Percentiles rank a stretch among this genome's conserved stretches.
phyloP scores from a whole-genome alignment of 2,888 invertebrate genomes.

The Epinotia ramella region DNA sequence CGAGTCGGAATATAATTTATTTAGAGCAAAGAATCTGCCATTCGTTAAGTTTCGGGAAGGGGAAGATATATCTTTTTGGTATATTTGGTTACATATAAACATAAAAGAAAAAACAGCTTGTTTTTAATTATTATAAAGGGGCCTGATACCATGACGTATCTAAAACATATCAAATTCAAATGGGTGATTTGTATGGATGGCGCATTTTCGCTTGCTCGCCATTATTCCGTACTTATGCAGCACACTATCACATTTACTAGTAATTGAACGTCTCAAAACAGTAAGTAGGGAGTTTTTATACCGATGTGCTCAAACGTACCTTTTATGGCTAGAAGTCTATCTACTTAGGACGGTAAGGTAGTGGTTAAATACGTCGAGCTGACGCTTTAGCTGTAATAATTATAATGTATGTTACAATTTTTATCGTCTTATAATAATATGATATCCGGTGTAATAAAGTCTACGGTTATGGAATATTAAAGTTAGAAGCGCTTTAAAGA shows the following conservation, averaged over 20 bases:
- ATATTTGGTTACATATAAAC: background rate
- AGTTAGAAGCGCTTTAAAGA: constrained; percentile 52
- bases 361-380: constrained; percentile 38
- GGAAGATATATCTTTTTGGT: no score
- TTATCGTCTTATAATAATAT: constrained; percentile 49
- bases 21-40: no score
- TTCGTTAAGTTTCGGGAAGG: no score
- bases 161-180: no score
- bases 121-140: no score
- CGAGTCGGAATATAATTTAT: no score
- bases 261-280: constrained; percentile 33
- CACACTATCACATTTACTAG: constrained; percentile 14
- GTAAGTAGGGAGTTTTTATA: constrained; percentile 27
- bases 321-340: constrained; percentile 38
- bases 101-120: background rate
- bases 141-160: no score
- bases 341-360: constrained; percentile 38
- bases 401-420: constrained; percentile 42
- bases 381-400: constrained; percentile 45
- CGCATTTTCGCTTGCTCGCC: background rate
- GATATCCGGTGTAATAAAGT: constrained; percentile 52
- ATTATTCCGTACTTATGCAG: constrained; percentile 10
- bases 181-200: background rate
- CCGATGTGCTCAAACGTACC: constrained; percentile 30
- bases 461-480: constrained; percentile 46